Evolutionary conservation across 2,888 invertebrate species (phyloP), one percentile per base, ranked within the genome.

Genomic region (Coelogynopora nodosa): DNA sequence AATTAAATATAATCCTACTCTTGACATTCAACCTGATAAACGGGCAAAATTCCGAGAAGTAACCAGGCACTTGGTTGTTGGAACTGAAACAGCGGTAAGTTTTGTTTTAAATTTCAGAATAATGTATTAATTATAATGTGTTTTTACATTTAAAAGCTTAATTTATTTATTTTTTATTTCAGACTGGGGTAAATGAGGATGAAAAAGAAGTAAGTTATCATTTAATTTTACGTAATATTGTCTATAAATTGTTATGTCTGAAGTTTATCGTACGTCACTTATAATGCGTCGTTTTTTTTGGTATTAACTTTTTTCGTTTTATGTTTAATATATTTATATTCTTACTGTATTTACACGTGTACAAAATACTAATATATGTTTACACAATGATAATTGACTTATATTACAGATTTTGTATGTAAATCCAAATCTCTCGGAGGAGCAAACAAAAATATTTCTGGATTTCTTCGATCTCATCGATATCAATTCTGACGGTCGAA

Each of bases 61-160:
- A n/a, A 84, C 84, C 23, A 30, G 80, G 67, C 84, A 84, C 67
- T 30, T 84, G 84, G 84, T 84, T 31, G 84, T 84, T 10, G 30
- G 30, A 49, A 31, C 31, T 26, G 84, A 84, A 84, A 49, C 27
- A n/a, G 27, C n/a, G 1, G 84, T 84, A 49, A 84, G 31, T 80
- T 49, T n/a, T n/a, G n/a, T n/a, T n/a, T n/a, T n/a, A n/a, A n/a
- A n/a, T n/a, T n/a, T n/a, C n/a, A n/a, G n/a, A n/a, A n/a, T n/a
- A n/a, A n/a, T n/a, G n/a, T n/a, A n/a, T n/a, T n/a, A n/a, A n/a
- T n/a, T n/a, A n/a, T n/a, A n/a, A n/a, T n/a, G n/a, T n/a, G n/a
- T n/a, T n/a, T n/a, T n/a, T n/a, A n/a, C 49, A 10, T 49, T 10
- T 10, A 49, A 49, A 49, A 10, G 18, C 49, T 49, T 2, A 23